Base-by-base conservation (phyloP, 2,888 invertebrate genomes). In the Colostygia pectinataria region DNA sequence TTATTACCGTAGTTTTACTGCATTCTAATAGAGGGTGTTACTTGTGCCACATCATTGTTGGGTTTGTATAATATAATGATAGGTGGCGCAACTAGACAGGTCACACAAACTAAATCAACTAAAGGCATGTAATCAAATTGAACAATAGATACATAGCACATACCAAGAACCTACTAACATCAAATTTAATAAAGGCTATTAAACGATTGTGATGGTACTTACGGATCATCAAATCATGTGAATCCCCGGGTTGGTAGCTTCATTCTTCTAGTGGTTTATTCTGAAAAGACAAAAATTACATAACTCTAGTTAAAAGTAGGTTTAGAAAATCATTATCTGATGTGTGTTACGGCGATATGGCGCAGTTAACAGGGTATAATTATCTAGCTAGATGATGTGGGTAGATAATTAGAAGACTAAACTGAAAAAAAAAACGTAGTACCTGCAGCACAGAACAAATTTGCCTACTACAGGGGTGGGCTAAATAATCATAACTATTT, bases 1-100 rank as follows among this genome's bases (percentile, higher is more conserved):
- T 14, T 4, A 12, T 13, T 15, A 4, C 13, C n/a, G 14, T 6
- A 32, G 32, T 32, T 18, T 32, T 18, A n/a, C n/a, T n/a, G 14
- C 2, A 4, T n/a, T 25, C 10, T 2, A 44, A 14, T 25, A 48
- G 48, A 34, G 23, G 37, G 41, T 37, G 48, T 36, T 15, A 47
- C 40, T 12, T 1, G 24, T 20, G 15, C 1, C 12, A 27, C 3
- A 2, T 5, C 9, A n/a, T 6, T 7, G 5, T n/a, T 47, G 6
- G 4, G 20, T 4, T 20, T 20, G 20, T 15, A 9, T 23, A n/a
- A 7, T n/a, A 8, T 0, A 2, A 1, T 38, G 14, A 29, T 33
- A 51, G 51, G 18, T 51, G 51, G 38, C 51, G 32, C 40, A 15
- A 51, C 25, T n/a, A 14, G 39, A 41, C 10, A 4, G n/a, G 1